Percentiles rank a stretch among this genome's conserved stretches.
Conservation (phyloP, 1,140 invertebrate species). For the Drosophila sp. region DNA sequence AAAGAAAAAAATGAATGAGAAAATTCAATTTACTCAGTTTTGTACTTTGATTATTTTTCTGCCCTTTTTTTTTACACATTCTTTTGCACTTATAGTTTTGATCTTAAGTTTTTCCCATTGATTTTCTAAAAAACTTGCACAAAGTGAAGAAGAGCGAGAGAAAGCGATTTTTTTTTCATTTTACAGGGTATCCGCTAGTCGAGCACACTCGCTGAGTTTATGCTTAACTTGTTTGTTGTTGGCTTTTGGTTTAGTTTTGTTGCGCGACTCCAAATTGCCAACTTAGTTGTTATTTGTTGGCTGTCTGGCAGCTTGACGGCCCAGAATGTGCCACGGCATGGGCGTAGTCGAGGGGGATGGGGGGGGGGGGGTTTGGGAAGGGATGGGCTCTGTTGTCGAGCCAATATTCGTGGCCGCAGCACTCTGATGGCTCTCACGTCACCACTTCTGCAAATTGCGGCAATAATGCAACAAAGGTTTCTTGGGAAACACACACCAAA, state of each 20-base stretch:
- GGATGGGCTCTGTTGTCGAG: constrained; percentile 12
- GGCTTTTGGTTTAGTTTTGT: constrained; percentile 19
- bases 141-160: neutral
- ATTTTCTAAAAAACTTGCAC: too few relatives aligned
- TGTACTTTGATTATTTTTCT: too few relatives aligned
- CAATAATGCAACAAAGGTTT: constrained; percentile 82
- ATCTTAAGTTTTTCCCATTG: too few relatives aligned
- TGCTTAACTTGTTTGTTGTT: constrained; percentile 2
- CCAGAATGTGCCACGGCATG: constrained; percentile 15
- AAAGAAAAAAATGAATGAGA: too few relatives aligned
- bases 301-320: constrained; percentile 61
- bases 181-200: constrained; percentile 1
- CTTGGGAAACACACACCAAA: constrained; percentile 81
- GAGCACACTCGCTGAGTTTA: constrained; percentile 1
- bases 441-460: constrained; percentile 81
- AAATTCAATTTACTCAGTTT: too few relatives aligned
- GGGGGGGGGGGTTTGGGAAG: neutral
- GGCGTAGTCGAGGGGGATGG: neutral
- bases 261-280: constrained; percentile 78
- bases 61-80: too few relatives aligned
- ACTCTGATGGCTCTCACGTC: constrained; percentile 81
- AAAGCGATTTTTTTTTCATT: neutral
- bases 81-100: too few relatives aligned
- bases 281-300: constrained; percentile 81
- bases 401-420: constrained; percentile 77